Conservation (phyloP, 2,797 vertebrate species). For the Parauchenoglanis punctatus region DNA sequence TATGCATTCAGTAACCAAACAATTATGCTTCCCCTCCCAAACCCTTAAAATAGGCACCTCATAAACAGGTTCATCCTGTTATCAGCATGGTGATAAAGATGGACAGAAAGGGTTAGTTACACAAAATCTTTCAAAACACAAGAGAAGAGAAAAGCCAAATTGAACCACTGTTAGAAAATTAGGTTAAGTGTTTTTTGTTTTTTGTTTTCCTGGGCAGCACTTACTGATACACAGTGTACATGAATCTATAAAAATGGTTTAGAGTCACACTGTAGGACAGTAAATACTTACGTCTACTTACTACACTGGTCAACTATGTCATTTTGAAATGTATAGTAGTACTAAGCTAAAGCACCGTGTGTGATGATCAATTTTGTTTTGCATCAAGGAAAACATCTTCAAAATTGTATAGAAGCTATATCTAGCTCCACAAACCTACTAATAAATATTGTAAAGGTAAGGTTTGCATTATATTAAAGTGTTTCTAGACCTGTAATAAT, state of each 20-base stretch:
- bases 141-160: background rate
- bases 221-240: background rate
- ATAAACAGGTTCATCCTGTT: slow-evolving; percentile 79
- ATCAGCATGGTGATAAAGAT: slow-evolving; percentile 51
- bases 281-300: background rate
- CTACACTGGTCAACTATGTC: background rate
- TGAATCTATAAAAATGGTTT: background rate
- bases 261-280: background rate
- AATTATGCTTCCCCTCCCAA: slow-evolving; percentile 53
- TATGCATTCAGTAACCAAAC: slow-evolving; percentile 36
- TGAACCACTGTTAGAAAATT: background rate
- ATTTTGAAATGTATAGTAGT: background rate
- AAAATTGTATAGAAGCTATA: background rate
- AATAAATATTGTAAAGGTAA: background rate
- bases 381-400: background rate
- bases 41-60: slow-evolving; percentile 71
- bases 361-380: background rate
- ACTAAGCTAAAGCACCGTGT: background rate
- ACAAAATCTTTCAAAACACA: slow-evolving; percentile 7
- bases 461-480: background rate
- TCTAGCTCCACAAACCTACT: background rate
- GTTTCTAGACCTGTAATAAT: background rate
- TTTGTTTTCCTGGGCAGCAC: background rate
- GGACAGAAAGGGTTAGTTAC: slow-evolving; percentile 67
- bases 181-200: background rate